Percentiles rank a stretch among this genome's conserved stretches.
These are phyloP conservation scores for Anas bahamensis DNA, from an alignment of 2,797 vertebrate species.

Conservation along the genomic window DNA sequence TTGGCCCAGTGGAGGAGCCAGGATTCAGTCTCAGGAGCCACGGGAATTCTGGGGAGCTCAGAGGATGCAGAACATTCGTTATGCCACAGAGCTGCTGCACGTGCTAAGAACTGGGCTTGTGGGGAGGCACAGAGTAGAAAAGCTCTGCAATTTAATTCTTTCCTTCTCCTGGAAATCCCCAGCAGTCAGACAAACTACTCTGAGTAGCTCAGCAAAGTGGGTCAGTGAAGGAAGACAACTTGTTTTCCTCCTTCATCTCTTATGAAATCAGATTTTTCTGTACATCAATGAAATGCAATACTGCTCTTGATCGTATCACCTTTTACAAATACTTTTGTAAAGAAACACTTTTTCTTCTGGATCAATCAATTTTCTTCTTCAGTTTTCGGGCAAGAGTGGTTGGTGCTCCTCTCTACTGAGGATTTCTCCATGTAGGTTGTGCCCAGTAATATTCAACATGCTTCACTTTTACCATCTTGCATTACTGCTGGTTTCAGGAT, in stretches of 20 bases:
- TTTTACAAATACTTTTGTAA: not conserved
- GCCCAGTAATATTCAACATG: not conserved
- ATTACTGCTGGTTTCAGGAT: not conserved
- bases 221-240: not conserved
- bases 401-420: not conserved
- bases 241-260: not conserved
- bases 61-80: not conserved
- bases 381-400: not conserved
- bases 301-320: not conserved
- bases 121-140: not conserved
- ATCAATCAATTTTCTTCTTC: not conserved
- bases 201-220: not conserved
- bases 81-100: not conserved
- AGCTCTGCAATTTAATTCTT: not conserved
- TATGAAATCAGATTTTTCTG: not conserved
- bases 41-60: not conserved
- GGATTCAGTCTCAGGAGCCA: not conserved
- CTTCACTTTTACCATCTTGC: not conserved
- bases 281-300: not conserved
- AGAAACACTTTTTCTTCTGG: not conserved
- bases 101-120: not conserved
- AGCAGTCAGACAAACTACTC: not conserved
- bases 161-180: not conserved
- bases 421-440: not conserved
- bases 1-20: not conserved